Evolutionary conservation across 2,113 vertebrate species (phyloP).

Genomic region (Eidolon helvum): DNA sequence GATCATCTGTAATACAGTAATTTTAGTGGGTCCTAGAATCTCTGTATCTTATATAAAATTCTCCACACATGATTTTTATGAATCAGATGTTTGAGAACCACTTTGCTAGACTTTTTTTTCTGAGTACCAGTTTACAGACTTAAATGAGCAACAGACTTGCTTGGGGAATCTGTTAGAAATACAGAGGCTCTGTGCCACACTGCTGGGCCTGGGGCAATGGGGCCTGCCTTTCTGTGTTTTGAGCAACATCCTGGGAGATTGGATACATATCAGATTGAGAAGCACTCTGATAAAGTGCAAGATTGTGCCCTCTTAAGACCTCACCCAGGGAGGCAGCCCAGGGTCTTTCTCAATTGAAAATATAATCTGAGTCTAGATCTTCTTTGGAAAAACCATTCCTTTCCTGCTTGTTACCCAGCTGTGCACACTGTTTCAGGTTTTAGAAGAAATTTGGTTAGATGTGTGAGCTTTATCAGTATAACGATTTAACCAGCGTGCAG

Average conservation of each 20-base stretch:
- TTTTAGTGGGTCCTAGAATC: constrained; percentile 1
- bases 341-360: background rate
- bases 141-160: constrained; percentile 17
- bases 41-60: background rate
- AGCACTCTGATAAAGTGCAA: background rate
- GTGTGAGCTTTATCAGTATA: background rate
- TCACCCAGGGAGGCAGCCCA: background rate
- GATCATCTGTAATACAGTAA: background rate
- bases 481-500: background rate
- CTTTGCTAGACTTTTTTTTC: constrained; percentile 44
- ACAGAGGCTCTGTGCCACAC: background rate
- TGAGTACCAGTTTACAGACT: background rate
- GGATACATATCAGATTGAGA: background rate
- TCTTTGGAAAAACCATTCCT: background rate
- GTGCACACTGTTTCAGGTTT: background rate
- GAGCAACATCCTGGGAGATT: background rate
- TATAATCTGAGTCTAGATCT: background rate
- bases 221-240: background rate
- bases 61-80: background rate
- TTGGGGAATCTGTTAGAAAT: constrained; percentile 25
- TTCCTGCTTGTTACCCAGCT: background rate
- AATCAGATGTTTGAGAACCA: constrained; percentile 45
- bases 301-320: no score
- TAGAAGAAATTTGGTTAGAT: background rate
- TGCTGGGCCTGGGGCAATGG: background rate